Conservation (phyloP, 2,888 invertebrate genomes). For the Germaria angustata region DNA sequence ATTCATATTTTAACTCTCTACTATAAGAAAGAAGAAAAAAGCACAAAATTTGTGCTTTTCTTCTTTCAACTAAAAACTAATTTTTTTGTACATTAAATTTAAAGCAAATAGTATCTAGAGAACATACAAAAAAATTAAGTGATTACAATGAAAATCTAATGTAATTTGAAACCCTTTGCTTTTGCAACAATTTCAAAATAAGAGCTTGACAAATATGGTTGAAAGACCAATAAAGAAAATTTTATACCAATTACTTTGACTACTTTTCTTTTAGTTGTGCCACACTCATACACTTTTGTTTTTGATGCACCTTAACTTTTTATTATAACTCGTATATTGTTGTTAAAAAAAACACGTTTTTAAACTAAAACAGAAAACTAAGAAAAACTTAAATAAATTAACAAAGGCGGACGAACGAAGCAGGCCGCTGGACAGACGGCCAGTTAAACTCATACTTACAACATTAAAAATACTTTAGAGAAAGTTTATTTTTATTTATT, state of each 20-base stretch:
- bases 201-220: slow-evolving; percentile 57
- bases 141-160: slow-evolving; percentile 5
- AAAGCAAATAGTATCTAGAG: slow-evolving; percentile 41
- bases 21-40: no score
- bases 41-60: neutral
- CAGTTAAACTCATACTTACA: slow-evolving; percentile 10
- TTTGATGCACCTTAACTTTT: slow-evolving; percentile 12
- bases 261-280: slow-evolving; percentile 4
- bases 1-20: no score
- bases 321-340: neutral
- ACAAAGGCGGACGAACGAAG: slow-evolving; percentile 15
- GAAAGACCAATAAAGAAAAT: slow-evolving; percentile 56
- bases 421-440: slow-evolving; percentile 9
- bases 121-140: slow-evolving; percentile 35
- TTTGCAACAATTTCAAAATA: slow-evolving; percentile 29
- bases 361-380: slow-evolving; percentile 38
- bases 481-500: slow-evolving; percentile 46
- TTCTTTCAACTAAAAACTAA: slow-evolving; percentile 4
- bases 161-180: slow-evolving; percentile 59
- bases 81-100: slow-evolving; percentile 14
- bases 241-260: slow-evolving; percentile 20
- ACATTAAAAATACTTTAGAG: slow-evolving; percentile 35
- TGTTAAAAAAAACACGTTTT: slow-evolving; percentile 52
- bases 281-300: neutral
- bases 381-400: slow-evolving; percentile 31